Evolutionary conservation across 2,113 vertebrate genomes (phyloP).

Genomic region (Haliaeetus leucogaster): DNA sequence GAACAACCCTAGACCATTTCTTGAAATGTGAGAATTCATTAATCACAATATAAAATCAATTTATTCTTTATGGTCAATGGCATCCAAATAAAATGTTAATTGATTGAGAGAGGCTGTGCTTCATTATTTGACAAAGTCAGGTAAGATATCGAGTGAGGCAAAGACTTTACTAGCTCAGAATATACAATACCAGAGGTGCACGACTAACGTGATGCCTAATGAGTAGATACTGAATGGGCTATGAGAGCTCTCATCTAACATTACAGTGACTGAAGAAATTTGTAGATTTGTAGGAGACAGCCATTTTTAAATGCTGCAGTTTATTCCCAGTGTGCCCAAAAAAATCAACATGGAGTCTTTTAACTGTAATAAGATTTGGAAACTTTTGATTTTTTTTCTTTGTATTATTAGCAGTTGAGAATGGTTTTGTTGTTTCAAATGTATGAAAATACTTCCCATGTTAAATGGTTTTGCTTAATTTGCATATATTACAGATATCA

Average conservation of each 20-base stretch:
- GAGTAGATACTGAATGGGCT: background rate
- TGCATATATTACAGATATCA: background rate
- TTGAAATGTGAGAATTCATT: background rate
- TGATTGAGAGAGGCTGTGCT: background rate
- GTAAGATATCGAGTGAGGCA: background rate
- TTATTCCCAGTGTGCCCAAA: background rate
- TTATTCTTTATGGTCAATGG: background rate
- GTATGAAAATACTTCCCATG: background rate
- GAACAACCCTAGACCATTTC: background rate
- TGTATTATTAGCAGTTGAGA: background rate
- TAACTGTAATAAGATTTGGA: conserved; percentile 12
- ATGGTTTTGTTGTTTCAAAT: background rate
- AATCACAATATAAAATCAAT: background rate
- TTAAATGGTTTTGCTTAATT: background rate
- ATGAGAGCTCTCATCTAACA: background rate
- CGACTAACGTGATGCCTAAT: background rate
- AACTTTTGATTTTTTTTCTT: background rate
- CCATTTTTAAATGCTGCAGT: no score
- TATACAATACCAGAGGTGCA: background rate
- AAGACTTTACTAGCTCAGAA: background rate
- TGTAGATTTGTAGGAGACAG: background rate
- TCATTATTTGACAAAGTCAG: background rate
- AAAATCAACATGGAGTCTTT: background rate
- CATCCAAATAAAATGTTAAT: background rate
- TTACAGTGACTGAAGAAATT: background rate